Evolutionary conservation across 2,797 vertebrate species (phyloP).

Genomic region (Alosa sapidissima): DNA sequence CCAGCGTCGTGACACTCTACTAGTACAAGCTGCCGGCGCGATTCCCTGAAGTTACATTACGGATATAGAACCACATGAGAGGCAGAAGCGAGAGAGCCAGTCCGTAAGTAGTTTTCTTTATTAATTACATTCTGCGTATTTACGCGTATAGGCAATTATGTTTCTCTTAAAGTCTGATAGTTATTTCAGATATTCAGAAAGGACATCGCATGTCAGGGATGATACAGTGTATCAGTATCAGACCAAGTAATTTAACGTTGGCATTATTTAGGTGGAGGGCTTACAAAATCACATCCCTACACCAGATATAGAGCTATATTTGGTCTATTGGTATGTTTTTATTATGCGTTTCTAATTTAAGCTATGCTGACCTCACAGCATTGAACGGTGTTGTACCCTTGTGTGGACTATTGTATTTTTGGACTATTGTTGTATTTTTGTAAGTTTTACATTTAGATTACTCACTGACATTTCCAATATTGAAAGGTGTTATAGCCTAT

Average conservation of each 20-base stretch:
- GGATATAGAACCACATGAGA: constrained; percentile 48
- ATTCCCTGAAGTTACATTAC: constrained; percentile 50
- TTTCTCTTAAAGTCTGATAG: neutral
- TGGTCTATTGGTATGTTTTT: neutral
- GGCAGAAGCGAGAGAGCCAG: constrained; percentile 36
- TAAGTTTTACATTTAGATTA: neutral
- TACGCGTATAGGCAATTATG: neutral
- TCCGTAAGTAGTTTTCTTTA: constrained; percentile 42
- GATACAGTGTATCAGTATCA: neutral
- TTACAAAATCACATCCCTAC: neutral
- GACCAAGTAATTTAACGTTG: neutral
- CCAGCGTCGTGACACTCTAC: constrained; percentile 39
- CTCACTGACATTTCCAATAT: neutral
- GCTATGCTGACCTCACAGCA: no score
- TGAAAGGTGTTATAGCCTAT: neutral
- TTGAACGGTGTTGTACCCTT: no score
- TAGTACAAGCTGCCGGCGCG: constrained; percentile 53
- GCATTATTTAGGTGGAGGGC: neutral
- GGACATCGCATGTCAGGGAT: neutral
- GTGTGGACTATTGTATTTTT: neutral
- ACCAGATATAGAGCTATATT: neutral
- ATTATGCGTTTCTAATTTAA: neutral
- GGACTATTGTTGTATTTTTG: neutral
- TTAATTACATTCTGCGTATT: neutral
- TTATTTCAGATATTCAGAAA: neutral